Percentiles rank a stretch among this genome's conserved stretches.
Conservation (phyloP, 1,140 invertebrate species). For the silkworm (Bombyx mori) region DNA sequence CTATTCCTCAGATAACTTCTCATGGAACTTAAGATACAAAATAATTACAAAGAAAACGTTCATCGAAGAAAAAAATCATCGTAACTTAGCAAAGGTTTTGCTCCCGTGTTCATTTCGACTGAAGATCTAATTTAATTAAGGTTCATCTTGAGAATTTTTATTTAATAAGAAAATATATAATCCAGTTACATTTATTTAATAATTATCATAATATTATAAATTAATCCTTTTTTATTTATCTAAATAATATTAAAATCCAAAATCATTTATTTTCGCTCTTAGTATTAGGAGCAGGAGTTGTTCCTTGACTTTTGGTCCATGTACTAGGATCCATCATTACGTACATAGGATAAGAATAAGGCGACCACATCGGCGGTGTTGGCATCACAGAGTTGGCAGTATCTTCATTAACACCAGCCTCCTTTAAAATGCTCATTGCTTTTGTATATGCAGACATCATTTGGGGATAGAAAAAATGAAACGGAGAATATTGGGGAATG, state of each 20-base stretch:
- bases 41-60: too few relatives aligned
- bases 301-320: constrained; percentile 31
- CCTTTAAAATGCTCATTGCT: constrained; percentile 33
- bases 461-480: constrained; percentile 48
- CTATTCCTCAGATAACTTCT: too few relatives aligned
- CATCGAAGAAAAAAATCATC: too few relatives aligned
- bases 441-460: constrained; percentile 44
- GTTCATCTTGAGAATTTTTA: too few relatives aligned
- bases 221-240: neutral
- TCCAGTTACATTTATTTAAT: neutral
- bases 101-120: too few relatives aligned
- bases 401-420: constrained; percentile 24
- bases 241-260: too few relatives aligned
- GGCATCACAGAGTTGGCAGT: constrained; percentile 17
- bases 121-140: too few relatives aligned
- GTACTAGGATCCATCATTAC: constrained; percentile 44
- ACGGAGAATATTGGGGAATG: constrained; percentile 28
- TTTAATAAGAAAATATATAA: too few relatives aligned
- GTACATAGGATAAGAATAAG: constrained; percentile 47
- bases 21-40: too few relatives aligned
- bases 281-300: constrained; percentile 11
- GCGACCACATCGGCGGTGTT: constrained; percentile 27
- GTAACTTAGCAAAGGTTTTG: too few relatives aligned
- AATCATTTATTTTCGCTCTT: neutral
- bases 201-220: constrained; percentile 3